Base-by-base conservation (phyloP, 2,888 invertebrate genomes). In the Tenthredo distinguenda region DNA sequence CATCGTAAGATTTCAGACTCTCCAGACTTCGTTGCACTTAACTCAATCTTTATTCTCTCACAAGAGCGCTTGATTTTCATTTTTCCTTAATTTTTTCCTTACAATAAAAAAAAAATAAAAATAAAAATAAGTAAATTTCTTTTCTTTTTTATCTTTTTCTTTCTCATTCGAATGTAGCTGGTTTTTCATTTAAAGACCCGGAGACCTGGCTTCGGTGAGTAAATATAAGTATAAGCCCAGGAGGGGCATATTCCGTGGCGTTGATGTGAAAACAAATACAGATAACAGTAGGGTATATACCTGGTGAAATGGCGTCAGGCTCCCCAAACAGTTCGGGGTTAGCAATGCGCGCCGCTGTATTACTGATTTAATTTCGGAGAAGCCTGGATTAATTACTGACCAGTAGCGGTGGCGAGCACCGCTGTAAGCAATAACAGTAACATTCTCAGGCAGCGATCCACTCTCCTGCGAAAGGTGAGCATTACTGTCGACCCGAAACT, bases 331-430 rank as follows among this genome's bases (percentile, higher is more conserved):
- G 34, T 77, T 43, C 47, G 31, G 77, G 77, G 9, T 7, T 47
- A 81, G 58, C 21, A 40, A 43, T 74, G 72, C 43, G 72, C 40
- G 43, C 72, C 68, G 40, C 18, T 83, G 83, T 83, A 83, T 83
- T 83, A 83, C 83, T 83, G 83, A 83, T 83, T 83, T 83, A 83
- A 83, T 83, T 83, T 83, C 83, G 68, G 83, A 83, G 83, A 83
- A 83, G 83, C 83, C 83, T 83, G 83, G 83, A 83, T 83, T 83
- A 83, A 83, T 83, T 83, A 83, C 83, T 83, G 83, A 83, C 83
- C 83, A 71, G 83, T 83, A 83, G 83, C 83, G 83, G 83, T 71
- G 83, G 71, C 68, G 65, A 83, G 47, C 83, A 31, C 71, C 71
- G 83, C 71, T 83, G 31, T 71, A 50, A 71, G 83, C 83, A 83